Conservation (phyloP, 2,888 invertebrate species). For the Mellilla xanthometata region DNA sequence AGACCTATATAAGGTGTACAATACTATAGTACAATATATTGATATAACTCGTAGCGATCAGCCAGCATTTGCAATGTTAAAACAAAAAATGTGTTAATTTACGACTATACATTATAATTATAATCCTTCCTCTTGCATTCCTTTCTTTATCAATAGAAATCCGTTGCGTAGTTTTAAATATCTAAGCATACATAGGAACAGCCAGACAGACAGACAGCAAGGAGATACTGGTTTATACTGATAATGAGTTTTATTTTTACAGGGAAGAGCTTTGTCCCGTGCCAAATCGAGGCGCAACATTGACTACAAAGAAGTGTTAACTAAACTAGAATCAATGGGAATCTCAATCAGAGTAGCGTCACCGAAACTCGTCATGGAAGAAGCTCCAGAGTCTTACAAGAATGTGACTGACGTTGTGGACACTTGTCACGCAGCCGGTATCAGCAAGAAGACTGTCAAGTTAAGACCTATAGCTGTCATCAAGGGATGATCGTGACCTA, state of each 20-base stretch:
- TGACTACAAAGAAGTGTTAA: constrained; percentile 95
- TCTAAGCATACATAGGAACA: no score
- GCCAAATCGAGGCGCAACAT: constrained; percentile 98
- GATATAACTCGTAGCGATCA: no score
- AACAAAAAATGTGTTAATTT: no score
- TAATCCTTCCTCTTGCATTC: no score
- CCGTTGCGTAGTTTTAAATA: no score
- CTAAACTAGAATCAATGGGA: constrained; percentile 91
- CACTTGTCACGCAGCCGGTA: constrained; percentile 98
- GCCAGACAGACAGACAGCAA: no score
- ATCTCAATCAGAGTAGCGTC: constrained; percentile 99
- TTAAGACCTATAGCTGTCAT: constrained; percentile 99
- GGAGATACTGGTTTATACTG: no score
- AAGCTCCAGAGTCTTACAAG: constrained; percentile 99
- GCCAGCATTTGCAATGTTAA: no score
- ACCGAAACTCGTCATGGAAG: constrained; percentile 99
- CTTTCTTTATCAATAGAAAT: no score
- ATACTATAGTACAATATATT: no score
- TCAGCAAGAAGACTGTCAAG: constrained; percentile 98
- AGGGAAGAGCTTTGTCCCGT: constrained; percentile 98
- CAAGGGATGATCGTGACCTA: constrained; percentile 94
- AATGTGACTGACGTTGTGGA: constrained; percentile 99
- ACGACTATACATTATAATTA: no score
- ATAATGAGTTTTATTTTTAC: constrained; percentile 34
- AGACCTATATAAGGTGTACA: no score